phyloP scores from a whole-genome alignment of 2,888 invertebrate genomes.

The Thecocarcelia acutangulata region DNA sequence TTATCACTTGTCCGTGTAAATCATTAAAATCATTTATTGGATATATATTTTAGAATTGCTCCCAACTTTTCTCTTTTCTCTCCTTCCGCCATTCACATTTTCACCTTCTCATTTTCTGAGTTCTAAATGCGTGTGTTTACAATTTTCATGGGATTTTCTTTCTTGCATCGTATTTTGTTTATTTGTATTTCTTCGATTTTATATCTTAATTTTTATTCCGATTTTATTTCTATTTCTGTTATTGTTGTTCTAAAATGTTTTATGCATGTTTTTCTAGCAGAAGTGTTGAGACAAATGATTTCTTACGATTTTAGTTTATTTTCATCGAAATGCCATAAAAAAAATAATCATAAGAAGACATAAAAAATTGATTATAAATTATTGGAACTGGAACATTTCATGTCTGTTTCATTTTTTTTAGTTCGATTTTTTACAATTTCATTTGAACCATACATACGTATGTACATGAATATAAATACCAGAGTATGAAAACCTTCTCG shows the following conservation, averaged over 20 bases:
- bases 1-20: slow-evolving; percentile 61
- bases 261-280: slow-evolving; percentile 59
- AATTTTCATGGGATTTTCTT: slow-evolving; percentile 29
- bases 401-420: slow-evolving; percentile 7
- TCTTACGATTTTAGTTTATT: slow-evolving; percentile 51
- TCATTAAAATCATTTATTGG: slow-evolving; percentile 33
- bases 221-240: slow-evolving; percentile 33
- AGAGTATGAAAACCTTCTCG: slow-evolving; percentile 1
- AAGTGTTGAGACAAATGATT: slow-evolving; percentile 69
- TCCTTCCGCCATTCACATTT: not conserved
- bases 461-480: no score
- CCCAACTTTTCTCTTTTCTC: not conserved
- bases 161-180: slow-evolving; percentile 56
- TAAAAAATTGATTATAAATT: slow-evolving; percentile 59
- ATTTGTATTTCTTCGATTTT: slow-evolving; percentile 65
- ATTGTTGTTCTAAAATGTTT: slow-evolving; percentile 57
- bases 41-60: not conserved
- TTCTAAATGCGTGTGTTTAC: slow-evolving; percentile 16
- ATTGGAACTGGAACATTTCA: slow-evolving; percentile 46
- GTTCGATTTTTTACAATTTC: no score
- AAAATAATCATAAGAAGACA: slow-evolving; percentile 54
- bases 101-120: no score
- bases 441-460: not conserved
- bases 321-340: slow-evolving; percentile 55
- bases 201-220: slow-evolving; percentile 42